Evolutionary conservation across 2,797 vertebrate species (phyloP).

Genomic region (Danio choprae): DNA sequence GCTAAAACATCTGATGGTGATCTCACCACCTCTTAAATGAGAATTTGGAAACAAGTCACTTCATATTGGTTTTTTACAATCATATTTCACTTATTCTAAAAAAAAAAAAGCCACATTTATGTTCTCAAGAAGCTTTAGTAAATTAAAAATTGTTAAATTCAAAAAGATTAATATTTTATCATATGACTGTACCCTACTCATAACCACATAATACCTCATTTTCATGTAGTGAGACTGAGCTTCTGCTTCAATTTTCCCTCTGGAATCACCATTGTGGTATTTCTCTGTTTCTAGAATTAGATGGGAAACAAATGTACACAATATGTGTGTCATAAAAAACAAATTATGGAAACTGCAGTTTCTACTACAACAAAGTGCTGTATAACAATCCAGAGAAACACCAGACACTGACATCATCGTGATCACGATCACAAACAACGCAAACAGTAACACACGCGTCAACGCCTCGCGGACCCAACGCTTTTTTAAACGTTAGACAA

Average conservation of each 20-base stretch:
- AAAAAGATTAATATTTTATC: background rate
- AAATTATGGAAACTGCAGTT: background rate
- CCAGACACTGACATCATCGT: background rate
- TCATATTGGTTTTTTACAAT: background rate
- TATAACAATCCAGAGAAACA: background rate
- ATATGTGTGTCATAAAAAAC: background rate
- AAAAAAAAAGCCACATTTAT: background rate
- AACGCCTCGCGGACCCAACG: background rate
- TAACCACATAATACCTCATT: slow-evolving; percentile 2
- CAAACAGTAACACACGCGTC: background rate
- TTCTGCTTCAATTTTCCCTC: background rate
- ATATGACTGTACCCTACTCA: background rate
- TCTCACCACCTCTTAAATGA: background rate
- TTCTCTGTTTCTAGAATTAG: slow-evolving; percentile 12
- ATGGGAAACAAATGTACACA: background rate
- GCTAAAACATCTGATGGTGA: background rate
- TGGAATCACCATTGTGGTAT: background rate
- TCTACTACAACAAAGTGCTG: too few relatives aligned
- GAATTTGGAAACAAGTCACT: background rate
- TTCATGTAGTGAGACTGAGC: background rate
- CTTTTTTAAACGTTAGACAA: background rate
- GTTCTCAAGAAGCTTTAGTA: too few relatives aligned
- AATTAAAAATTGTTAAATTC: too few relatives aligned
- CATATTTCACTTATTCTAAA: background rate
- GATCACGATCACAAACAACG: background rate